Evolutionary conservation across 2,113 vertebrate genomes (phyloP).

Genomic region (Quiscalus mexicanus): DNA sequence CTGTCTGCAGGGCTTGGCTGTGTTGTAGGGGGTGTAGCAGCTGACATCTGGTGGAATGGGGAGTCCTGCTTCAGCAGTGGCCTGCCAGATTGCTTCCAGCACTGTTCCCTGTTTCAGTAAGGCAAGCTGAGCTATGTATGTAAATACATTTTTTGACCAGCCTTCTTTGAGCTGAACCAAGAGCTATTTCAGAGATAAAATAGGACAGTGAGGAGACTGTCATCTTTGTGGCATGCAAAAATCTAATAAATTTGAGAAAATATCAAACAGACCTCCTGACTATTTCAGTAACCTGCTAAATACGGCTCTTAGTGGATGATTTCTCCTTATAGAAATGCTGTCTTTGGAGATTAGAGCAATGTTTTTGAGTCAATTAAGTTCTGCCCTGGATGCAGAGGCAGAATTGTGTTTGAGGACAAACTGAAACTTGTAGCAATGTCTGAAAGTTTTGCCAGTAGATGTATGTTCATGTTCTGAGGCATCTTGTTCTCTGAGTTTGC

Average conservation of each 20-base stretch:
- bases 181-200: not conserved
- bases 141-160: not conserved
- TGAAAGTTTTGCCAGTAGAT: constrained; percentile 56
- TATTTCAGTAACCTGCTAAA: not conserved
- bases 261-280: not conserved
- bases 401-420: constrained; percentile 22
- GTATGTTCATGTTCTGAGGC: constrained; percentile 47
- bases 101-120: not conserved
- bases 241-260: not conserved
- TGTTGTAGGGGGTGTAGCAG: not conserved
- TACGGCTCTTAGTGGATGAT: not conserved
- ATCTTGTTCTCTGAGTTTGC: constrained; percentile 18
- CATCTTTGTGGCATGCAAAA: not conserved
- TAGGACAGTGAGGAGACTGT: not conserved
- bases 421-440: constrained; percentile 25
- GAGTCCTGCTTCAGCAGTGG: not conserved
- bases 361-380: not conserved
- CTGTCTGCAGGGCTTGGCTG: not conserved
- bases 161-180: not conserved
- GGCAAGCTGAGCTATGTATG: not conserved
- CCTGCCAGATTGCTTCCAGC: not conserved
- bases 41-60: not conserved
- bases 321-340: not conserved
- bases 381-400: not conserved
- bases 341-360: not conserved